These are phyloP conservation scores for Neodon shergylaensis DNA, from an alignment of 2,113 vertebrate genomes.

Conservation along the genomic window DNA sequence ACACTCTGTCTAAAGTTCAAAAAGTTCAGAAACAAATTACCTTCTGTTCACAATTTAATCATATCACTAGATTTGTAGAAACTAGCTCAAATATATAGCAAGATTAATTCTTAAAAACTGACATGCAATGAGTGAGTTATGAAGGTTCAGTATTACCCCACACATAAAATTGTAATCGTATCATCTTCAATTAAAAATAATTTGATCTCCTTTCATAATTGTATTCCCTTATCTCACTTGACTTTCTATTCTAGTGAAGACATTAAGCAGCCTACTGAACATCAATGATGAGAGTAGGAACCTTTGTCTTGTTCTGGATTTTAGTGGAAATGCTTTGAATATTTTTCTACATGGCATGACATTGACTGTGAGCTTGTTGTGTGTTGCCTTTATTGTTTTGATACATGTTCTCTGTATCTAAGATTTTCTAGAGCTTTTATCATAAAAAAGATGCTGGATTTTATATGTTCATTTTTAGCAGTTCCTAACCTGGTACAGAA, in stretches of 20 bases:
- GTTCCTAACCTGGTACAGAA: slow-evolving; percentile 54
- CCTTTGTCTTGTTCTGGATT: not conserved
- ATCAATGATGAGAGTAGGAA: not conserved
- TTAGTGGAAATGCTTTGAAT: not conserved
- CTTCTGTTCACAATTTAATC: not conserved
- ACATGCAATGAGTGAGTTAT: not conserved
- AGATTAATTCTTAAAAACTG: not conserved
- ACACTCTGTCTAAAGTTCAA: not conserved
- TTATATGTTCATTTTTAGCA: slow-evolving; percentile 56
- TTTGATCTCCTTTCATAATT: not conserved
- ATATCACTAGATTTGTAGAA: slow-evolving; percentile 10
- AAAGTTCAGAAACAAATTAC: not conserved
- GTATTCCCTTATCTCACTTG: no score
- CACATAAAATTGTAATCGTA: not conserved
- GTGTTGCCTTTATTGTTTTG: not conserved
- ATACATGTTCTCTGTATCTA: not conserved
- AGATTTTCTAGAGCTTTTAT: not conserved
- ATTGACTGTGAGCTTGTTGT: not conserved
- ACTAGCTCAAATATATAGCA: not conserved
- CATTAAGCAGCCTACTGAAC: not conserved
- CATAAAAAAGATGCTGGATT: not conserved
- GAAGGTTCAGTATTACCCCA: not conserved
- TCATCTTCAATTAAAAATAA: not conserved
- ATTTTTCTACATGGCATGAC: not conserved
- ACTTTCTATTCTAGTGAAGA: not conserved